Conservation (phyloP, 2,113 vertebrate species). For the Pseudolaguvia tuberculata region DNA sequence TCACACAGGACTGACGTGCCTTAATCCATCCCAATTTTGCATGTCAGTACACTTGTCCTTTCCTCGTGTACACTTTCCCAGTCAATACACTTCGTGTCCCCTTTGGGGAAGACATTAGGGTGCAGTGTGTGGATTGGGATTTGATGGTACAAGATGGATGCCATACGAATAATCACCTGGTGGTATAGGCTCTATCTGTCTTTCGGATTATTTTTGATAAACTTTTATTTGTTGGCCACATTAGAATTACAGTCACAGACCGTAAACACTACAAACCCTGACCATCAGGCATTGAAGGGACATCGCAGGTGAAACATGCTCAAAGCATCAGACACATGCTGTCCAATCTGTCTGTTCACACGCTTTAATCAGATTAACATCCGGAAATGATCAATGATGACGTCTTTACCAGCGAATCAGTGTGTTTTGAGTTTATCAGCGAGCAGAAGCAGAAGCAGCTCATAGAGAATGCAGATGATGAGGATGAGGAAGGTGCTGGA, state of each 20-base stretch:
- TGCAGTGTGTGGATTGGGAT: background rate
- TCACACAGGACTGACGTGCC: too few species aligned
- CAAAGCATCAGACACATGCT: background rate
- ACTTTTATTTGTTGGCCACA: background rate
- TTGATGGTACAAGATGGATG: background rate
- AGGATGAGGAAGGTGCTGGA: conserved; percentile 72
- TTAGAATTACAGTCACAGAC: too few species aligned
- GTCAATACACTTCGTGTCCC: too few species aligned
- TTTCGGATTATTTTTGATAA: background rate
- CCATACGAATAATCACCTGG: background rate
- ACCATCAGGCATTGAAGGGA: background rate
- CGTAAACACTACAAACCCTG: background rate
- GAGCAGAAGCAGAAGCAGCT: conserved; percentile 68
- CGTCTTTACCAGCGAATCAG: conserved; percentile 47
- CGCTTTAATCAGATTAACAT: background rate
- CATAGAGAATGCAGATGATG: conserved; percentile 68
- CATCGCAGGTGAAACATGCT: background rate
- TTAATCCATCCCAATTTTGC: too few species aligned
- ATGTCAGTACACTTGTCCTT: too few species aligned
- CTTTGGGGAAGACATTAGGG: too few species aligned
- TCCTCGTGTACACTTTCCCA: too few species aligned
- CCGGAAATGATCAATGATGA: background rate
- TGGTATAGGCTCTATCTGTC: background rate
- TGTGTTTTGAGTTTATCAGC: conserved; percentile 72
- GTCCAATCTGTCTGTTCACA: background rate